Conservation (phyloP, 92 coral and sea anemone species). For the Epizoanthus ramosus region DNA sequence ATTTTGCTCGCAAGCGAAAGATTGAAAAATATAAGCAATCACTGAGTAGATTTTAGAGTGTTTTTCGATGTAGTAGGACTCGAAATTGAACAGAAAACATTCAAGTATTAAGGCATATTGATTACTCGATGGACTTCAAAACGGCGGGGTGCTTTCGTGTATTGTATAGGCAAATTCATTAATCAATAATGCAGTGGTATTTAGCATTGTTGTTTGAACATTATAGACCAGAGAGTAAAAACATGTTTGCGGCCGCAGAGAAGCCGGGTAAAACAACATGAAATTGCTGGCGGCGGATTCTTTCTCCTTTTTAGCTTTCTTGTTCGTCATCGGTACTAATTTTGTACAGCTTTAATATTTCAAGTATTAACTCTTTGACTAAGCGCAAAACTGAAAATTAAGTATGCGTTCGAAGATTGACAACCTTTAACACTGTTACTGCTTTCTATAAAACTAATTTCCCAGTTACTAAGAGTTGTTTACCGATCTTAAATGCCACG, state of each 20-base stretch:
- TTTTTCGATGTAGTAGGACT: background rate
- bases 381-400: background rate
- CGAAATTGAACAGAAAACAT: constrained; percentile 17
- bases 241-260: constrained; percentile 26
- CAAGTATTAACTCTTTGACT: background rate
- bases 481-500: background rate
- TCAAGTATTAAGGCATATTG: constrained; percentile 22
- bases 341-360: background rate
- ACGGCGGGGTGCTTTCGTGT: constrained; percentile 31
- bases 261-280: background rate
- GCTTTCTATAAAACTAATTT: background rate
- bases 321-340: background rate
- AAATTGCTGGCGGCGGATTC: background rate
- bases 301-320: background rate
- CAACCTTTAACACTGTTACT: background rate
- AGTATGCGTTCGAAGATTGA: background rate
- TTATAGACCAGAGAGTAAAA: constrained; percentile 18
- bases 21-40: background rate
- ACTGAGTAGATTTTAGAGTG: constrained; percentile 14
- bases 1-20: background rate
- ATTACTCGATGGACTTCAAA: constrained; percentile 6
- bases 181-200: constrained; percentile 44
- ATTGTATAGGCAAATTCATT: constrained; percentile 47
- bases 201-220: constrained; percentile 16
- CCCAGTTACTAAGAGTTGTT: constrained; percentile 8